phyloP scores from a whole-genome alignment of 2,888 invertebrate genomes.

The Druceiella hillmani region DNA sequence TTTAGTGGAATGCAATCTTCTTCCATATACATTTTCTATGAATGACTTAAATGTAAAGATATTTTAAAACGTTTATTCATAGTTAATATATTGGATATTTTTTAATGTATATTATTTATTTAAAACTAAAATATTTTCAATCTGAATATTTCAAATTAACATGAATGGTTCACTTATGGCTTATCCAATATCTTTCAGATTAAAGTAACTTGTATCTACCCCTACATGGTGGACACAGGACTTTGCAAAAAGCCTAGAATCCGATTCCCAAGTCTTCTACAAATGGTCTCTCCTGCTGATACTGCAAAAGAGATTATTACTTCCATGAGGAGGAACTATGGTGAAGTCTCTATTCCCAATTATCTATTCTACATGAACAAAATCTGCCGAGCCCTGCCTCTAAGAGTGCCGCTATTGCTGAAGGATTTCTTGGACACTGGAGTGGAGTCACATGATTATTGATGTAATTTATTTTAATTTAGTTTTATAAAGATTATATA shows the following conservation, averaged over 20 bases:
- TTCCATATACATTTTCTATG: constrained; percentile 6
- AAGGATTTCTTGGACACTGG: constrained; percentile 63
- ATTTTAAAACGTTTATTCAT: not conserved
- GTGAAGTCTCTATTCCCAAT: constrained; percentile 60
- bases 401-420: constrained; percentile 42
- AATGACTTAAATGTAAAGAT: not conserved
- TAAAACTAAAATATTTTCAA: no score
- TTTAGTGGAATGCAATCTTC: constrained; percentile 35
- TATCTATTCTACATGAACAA: constrained; percentile 52
- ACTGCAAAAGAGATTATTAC: constrained; percentile 62
- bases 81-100: not conserved
- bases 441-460: constrained; percentile 49
- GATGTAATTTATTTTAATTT: no score
- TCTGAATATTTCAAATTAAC: no score
- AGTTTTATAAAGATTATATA: no score
- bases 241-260: constrained; percentile 71
- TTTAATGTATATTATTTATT: not conserved
- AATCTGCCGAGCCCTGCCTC: constrained; percentile 54
- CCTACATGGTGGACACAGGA: constrained; percentile 85
- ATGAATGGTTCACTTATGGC: no score
- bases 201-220: constrained; percentile 77
- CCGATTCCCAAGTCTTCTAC: constrained; percentile 61
- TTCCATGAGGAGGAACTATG: constrained; percentile 59
- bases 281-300: constrained; percentile 55
- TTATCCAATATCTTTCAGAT: constrained; percentile 57